phyloP scores from a whole-genome alignment of 1,140 invertebrate species.

The Drosophila triauraria region DNA sequence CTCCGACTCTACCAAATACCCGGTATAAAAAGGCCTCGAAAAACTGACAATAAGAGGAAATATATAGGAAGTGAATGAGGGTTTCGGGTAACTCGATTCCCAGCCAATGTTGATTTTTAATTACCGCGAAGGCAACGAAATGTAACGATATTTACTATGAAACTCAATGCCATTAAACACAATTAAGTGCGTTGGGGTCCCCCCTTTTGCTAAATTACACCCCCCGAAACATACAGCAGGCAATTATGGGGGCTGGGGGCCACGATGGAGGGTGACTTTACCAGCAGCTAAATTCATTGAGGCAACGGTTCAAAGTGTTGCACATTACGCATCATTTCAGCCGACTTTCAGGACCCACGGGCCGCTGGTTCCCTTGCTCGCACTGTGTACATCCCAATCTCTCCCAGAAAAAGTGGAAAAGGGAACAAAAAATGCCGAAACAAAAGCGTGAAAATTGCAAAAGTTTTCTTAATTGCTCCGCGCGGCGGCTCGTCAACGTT shows the following conservation, averaged over 20 bases:
- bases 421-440: constrained; percentile 47
- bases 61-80: neutral
- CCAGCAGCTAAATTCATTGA: constrained; percentile 64
- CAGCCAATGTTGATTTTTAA: constrained; percentile 56
- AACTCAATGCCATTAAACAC: constrained; percentile 78
- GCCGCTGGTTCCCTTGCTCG: neutral
- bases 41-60: neutral
- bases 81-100: constrained; percentile 18
- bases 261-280: neutral
- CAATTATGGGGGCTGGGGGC: constrained; percentile 49
- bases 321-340: constrained; percentile 76
- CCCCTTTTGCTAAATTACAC: constrained; percentile 21
- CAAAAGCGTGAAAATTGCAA: constrained; percentile 81
- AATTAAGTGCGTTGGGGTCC: constrained; percentile 60
- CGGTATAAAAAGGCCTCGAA: neutral
- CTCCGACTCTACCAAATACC: too few relatives aligned
- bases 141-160: constrained; percentile 70
- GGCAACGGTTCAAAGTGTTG: constrained; percentile 74
- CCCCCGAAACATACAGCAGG: constrained; percentile 39
- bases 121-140: constrained; percentile 53
- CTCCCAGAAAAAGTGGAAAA: constrained; percentile 13
- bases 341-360: constrained; percentile 18
- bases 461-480: constrained; percentile 80
- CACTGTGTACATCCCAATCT: constrained; percentile 6
- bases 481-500: constrained; percentile 51